Conservation (phyloP, 1,140 invertebrate species). For the Papilio machaon region DNA sequence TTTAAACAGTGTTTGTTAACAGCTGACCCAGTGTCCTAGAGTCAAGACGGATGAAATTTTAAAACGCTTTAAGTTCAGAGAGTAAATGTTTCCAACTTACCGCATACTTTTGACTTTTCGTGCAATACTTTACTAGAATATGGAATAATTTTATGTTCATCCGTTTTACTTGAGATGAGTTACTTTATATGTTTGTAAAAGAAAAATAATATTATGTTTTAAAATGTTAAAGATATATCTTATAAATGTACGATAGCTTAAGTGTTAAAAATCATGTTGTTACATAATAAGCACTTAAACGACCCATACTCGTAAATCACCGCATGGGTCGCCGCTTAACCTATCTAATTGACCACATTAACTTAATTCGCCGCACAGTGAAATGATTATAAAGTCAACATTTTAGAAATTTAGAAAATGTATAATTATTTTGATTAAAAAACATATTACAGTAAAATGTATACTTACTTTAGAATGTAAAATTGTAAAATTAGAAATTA, state of each 20-base stretch:
- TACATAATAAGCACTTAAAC: slow-evolving; percentile 1
- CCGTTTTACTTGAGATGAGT: no score
- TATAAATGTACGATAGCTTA: neutral
- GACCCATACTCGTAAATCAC: slow-evolving; percentile 8
- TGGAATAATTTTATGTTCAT: neutral
- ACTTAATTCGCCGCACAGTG: neutral
- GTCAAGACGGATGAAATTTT: neutral
- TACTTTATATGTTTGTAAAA: neutral
- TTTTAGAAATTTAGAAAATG: neutral
- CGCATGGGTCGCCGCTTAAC: slow-evolving; percentile 14
- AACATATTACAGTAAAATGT: no score
- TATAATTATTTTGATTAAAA: no score
- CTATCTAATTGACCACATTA: neutral
- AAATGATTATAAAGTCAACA: slow-evolving; percentile 16
- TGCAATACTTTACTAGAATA: neutral
- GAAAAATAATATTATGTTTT: neutral
- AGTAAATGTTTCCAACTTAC: neutral
- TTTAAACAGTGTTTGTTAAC: neutral
- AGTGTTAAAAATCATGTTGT: neutral
- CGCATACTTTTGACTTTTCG: neutral
- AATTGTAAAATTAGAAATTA: neutral
- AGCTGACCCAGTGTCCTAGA: neutral
- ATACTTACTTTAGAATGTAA: neutral
- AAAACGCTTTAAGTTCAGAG: neutral
- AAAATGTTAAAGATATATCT: no score